Conservation (phyloP, 2,797 vertebrate genomes). For the Liparis tanakae region DNA sequence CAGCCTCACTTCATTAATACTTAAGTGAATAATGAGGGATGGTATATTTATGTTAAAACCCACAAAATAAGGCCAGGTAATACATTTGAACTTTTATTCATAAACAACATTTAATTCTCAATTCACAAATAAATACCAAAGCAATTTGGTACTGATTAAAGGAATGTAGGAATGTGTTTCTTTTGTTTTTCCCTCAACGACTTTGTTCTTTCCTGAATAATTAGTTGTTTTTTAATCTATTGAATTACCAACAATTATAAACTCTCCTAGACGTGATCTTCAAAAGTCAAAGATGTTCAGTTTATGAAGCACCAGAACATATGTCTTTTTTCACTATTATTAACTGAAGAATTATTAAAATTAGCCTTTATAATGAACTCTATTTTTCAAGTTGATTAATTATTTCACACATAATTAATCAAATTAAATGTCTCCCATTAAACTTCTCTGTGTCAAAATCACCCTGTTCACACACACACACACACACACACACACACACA, state of each 20-base stretch:
- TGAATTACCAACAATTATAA: background rate
- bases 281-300: background rate
- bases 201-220: background rate
- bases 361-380: background rate
- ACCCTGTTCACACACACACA: background rate
- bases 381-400: background rate
- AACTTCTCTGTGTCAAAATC: background rate
- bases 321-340: background rate
- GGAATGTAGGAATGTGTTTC: background rate
- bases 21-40: background rate
- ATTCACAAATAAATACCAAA: background rate
- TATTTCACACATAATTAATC: background rate
- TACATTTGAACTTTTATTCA: background rate
- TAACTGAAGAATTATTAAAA: background rate
- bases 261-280: background rate
- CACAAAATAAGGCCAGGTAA: background rate
- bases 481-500: no score
- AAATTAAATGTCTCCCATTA: background rate
- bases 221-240: background rate
- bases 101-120: background rate
- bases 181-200: background rate
- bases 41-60: background rate
- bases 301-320: background rate
- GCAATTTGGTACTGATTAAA: background rate
- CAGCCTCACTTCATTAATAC: background rate